phyloP scores from a whole-genome alignment of 2,888 invertebrate species.

The Eupelmus urozonus region DNA sequence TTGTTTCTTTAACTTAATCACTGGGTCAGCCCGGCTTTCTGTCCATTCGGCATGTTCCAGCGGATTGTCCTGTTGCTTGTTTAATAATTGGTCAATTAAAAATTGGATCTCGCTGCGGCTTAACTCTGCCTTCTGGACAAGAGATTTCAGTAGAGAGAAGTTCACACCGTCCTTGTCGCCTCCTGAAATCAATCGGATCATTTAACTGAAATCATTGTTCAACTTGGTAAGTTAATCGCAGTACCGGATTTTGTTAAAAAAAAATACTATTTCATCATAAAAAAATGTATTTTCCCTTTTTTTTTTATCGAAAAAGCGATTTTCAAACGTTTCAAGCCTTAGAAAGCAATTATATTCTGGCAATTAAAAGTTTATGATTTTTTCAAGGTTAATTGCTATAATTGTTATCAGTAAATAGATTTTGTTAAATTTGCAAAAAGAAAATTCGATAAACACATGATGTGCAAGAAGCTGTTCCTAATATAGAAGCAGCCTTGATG shows the following conservation, averaged over 20 bases:
- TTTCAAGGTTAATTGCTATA: too few relatives aligned
- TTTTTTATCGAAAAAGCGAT: background rate
- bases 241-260: too few relatives aligned
- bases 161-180: constrained; percentile 85
- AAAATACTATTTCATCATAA: too few relatives aligned
- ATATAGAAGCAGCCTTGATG: constrained; percentile 62
- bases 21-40: constrained; percentile 90
- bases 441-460: constrained; percentile 27
- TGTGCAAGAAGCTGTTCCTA: constrained; percentile 52
- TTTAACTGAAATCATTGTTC: too few relatives aligned
- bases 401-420: background rate
- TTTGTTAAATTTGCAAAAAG: background rate
- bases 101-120: constrained; percentile 93
- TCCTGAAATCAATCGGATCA: constrained; percentile 75
- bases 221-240: too few relatives aligned
- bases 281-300: background rate
- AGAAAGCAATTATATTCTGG: too few relatives aligned
- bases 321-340: too few relatives aligned
- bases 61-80: constrained; percentile 90
- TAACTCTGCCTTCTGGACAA: constrained; percentile 89
- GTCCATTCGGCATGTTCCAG: constrained; percentile 89
- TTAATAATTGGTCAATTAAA: constrained; percentile 91
- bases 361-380: too few relatives aligned
- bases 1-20: constrained; percentile 91
- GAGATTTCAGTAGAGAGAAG: constrained; percentile 84